These are phyloP conservation scores for Dryoscopus gambensis DNA, from an alignment of 2,113 vertebrate genomes.

Conservation along the genomic window DNA sequence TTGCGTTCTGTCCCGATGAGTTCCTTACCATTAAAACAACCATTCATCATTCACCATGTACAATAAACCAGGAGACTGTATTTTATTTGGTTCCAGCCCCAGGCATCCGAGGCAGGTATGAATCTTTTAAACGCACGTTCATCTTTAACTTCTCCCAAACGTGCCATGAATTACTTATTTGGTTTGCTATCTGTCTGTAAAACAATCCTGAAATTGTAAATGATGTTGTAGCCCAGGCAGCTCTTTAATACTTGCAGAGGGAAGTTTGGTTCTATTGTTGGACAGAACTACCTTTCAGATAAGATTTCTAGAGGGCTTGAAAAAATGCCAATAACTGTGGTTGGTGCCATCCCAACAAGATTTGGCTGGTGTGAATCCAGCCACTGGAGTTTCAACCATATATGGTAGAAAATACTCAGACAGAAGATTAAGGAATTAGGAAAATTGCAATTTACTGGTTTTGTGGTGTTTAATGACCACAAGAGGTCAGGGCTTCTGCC, in stretches of 20 bases:
- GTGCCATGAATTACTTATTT: not conserved
- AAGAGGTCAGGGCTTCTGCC: slow-evolving; percentile 34
- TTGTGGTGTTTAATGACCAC: not conserved
- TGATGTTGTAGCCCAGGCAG: not conserved
- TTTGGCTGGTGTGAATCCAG: not conserved
- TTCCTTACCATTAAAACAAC: not conserved
- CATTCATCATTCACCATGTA: not conserved
- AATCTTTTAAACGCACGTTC: slow-evolving; percentile 14
- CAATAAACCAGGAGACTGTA: slow-evolving; percentile 19
- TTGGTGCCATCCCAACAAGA: not conserved
- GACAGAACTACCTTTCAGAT: not conserved
- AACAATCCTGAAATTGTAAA: slow-evolving; percentile 9
- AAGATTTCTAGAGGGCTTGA: not conserved
- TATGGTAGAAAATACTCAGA: not conserved
- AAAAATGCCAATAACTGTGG: not conserved
- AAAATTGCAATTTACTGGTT: not conserved
- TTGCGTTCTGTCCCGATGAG: not conserved
- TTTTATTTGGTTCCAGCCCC: not conserved
- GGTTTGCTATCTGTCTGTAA: slow-evolving; percentile 3
- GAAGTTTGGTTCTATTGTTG: not conserved
- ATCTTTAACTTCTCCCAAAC: slow-evolving; percentile 37
- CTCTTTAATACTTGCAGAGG: not conserved
- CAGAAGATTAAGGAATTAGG: not conserved
- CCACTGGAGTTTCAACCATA: not conserved
- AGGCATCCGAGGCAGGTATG: slow-evolving; percentile 26